Conservation (phyloP, 1,140 invertebrate species). For the Trachelipus rathkii region DNA sequence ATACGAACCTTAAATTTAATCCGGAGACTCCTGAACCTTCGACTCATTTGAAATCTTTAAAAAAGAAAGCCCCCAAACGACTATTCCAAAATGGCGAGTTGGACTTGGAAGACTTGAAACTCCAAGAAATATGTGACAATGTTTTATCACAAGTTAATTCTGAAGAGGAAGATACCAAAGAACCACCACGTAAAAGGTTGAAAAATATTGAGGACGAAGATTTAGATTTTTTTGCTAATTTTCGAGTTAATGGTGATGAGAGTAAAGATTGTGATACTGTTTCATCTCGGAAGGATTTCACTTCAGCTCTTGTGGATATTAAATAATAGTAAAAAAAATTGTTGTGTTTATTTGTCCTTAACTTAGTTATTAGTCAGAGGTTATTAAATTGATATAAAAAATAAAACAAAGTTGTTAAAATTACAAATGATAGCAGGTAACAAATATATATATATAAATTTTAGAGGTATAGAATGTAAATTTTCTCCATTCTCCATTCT, state of each 20-base stretch:
- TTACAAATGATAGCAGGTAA: too few species aligned
- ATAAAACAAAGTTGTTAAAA: too few species aligned
- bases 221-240: too few species aligned
- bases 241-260: too few species aligned
- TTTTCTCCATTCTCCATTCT: too few species aligned
- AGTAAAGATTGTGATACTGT: background rate
- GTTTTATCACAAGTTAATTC: background rate
- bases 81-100: background rate
- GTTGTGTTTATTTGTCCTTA: background rate
- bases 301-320: background rate
- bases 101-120: background rate
- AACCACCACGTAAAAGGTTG: background rate
- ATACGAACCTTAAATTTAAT: background rate
- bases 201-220: background rate
- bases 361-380: background rate
- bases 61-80: background rate
- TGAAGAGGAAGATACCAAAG: background rate
- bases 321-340: background rate
- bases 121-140: background rate
- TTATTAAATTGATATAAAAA: too few species aligned
- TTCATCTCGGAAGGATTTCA: background rate
- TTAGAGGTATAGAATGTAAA: too few species aligned
- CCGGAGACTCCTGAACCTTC: background rate
- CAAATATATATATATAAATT: too few species aligned
- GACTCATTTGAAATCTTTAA: background rate